phyloP scores from a whole-genome alignment of 2,888 invertebrate species.

The Melangyna quadrimaculata region DNA sequence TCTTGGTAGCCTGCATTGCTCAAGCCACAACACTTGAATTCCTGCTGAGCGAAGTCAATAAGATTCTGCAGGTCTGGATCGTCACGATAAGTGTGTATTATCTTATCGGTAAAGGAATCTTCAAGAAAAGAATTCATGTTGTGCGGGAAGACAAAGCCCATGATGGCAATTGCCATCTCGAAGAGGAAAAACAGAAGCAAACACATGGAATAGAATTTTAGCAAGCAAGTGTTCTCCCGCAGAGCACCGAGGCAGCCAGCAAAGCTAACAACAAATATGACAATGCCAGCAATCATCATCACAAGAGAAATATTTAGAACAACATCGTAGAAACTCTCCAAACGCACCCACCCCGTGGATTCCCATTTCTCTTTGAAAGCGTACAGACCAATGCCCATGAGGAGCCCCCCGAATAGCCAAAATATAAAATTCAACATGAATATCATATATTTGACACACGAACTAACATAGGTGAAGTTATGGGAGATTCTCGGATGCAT shows the following conservation, averaged over 20 bases:
- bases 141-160: slow-evolving; percentile 96
- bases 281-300: slow-evolving; percentile 92
- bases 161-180: slow-evolving; percentile 95
- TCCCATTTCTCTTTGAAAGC: slow-evolving; percentile 97
- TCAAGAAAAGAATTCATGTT: slow-evolving; percentile 92
- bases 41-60: slow-evolving; percentile 96
- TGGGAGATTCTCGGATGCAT: slow-evolving; percentile 79
- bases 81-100: slow-evolving; percentile 95
- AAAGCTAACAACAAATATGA: slow-evolving; percentile 96
- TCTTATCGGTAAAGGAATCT: slow-evolving; percentile 93
- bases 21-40: slow-evolving; percentile 92
- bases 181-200: slow-evolving; percentile 93
- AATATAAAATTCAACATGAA: slow-evolving; percentile 81
- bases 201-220: slow-evolving; percentile 95
- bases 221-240: slow-evolving; percentile 94
- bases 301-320: slow-evolving; percentile 94
- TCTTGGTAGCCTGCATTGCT: slow-evolving; percentile 96
- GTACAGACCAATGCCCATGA: slow-evolving; percentile 93
- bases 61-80: slow-evolving; percentile 96
- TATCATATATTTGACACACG: slow-evolving; percentile 81
- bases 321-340: slow-evolving; percentile 93
- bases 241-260: slow-evolving; percentile 91
- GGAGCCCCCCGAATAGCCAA: slow-evolving; percentile 92
- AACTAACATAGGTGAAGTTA: slow-evolving; percentile 80
- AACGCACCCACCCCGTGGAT: slow-evolving; percentile 90